Percentiles rank a stretch among this genome's conserved stretches.
phyloP scores from a whole-genome alignment of 2,888 invertebrate genomes.

The Tetheella fluctuosa region DNA sequence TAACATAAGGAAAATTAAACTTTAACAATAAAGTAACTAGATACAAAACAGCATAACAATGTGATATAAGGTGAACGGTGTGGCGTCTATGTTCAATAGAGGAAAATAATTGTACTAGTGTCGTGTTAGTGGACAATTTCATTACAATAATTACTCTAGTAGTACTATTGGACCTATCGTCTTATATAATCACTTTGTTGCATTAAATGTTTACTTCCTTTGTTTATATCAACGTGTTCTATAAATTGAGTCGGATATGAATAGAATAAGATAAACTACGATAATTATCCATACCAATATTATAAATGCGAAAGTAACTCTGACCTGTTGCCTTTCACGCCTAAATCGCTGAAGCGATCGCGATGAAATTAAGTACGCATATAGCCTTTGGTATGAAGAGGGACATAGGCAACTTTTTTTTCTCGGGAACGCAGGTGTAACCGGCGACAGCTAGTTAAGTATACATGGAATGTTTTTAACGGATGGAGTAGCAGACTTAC shows the following conservation, averaged over 20 bases:
- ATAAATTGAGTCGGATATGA: not conserved
- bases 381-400: no score
- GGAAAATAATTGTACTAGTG: not conserved
- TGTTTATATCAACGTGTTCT: not conserved
- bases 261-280: no score
- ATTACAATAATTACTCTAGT: not conserved
- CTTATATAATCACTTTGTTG: not conserved
- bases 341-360: no score
- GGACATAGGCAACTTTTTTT: no score
- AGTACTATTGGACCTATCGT: not conserved
- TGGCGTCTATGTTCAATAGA: not conserved
- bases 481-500: no score
- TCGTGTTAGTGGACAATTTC: not conserved
- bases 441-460: no score
- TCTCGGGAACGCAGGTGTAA: no score
- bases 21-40: not conserved
- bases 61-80: not conserved
- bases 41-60: not conserved
- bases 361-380: no score
- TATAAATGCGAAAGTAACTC: no score
- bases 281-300: no score
- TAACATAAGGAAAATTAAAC: not conserved
- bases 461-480: no score
- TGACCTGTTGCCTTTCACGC: no score
- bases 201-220: not conserved